Base-by-base conservation (phyloP, 2,113 vertebrate species). In the Sterrhoptilus dennistouni region DNA sequence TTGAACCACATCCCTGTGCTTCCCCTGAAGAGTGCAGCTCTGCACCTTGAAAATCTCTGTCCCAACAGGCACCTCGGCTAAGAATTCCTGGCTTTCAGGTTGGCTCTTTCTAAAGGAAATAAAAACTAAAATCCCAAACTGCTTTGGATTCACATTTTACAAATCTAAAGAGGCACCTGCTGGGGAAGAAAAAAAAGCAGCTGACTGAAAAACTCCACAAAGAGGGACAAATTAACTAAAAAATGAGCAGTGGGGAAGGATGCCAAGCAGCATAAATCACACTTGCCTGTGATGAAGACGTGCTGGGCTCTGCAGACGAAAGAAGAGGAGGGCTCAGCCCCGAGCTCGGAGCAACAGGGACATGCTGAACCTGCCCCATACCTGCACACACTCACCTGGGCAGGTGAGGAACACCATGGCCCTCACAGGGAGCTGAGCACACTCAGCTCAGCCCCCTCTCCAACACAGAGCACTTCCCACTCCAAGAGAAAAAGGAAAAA, bases 161-260 rank as follows among this genome's bases (percentile, higher is more conserved):
- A 66, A 71, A 93, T 40, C 59, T 80, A 66, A 90, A 82, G 44
- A 91, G 36, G 60, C 78, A 81, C 19, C 76, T 83, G 44, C 35
- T 54, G 40, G 49, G 77, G 53, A 11, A 29, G 68, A 7, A 19
- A 68, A 71, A 66, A 52, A 52, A n/a, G 5, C 40, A 65, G 33
- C 12, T 85, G 84, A 23, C 60, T 81, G 83, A 90, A 87, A 96
- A 96, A 60, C 59, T 61, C 50, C 33, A 85, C 29, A 63, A 63
- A 93, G 90, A 49, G 25, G 79, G 74, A 80, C 49, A 89, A 96
- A 95, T 93, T 88, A 88, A 76, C 42, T 92, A 64, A 84, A 93
- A 86, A 91, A 86, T 35, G 65, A 92, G 76, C 72, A 45, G 59
- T 7, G 11, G 54, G 79, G 80, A 75, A 33, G 38, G 27, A 31